A percentile compares a stretch with the other conserved stretches of the same genome.
phyloP scores from a whole-genome alignment of 2,797 vertebrate species.

The Toxotes lorentzi region DNA sequence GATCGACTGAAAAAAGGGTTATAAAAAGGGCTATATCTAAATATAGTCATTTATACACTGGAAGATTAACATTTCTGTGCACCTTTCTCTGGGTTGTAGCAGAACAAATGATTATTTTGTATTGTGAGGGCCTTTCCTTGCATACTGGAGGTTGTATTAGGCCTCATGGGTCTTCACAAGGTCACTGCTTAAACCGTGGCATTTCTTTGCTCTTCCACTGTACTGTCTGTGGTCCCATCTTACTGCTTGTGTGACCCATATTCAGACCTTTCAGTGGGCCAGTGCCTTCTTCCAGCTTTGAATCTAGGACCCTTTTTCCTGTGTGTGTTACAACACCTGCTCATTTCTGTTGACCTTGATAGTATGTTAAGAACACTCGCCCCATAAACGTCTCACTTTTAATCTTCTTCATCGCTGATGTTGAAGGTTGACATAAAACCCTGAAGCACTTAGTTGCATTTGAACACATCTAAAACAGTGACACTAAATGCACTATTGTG shows the following conservation, averaged over 20 bases:
- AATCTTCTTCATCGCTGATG: neutral
- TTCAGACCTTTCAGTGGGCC: constrained; percentile 18
- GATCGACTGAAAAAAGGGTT: constrained; percentile 29
- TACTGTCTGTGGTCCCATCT: constrained; percentile 63
- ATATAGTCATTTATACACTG: constrained; percentile 18
- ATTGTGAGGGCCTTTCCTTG: constrained; percentile 3
- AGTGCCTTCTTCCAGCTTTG: constrained; percentile 32
- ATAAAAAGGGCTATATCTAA: constrained; percentile 13
- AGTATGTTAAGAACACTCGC: neutral
- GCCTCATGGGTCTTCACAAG: constrained; percentile 25
- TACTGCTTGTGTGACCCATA: constrained; percentile 57
- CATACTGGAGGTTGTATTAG: constrained; percentile 11
- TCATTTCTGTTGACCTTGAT: constrained; percentile 31
- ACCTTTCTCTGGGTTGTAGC: constrained; percentile 49
- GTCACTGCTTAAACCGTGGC: constrained; percentile 41
- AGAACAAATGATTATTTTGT: constrained; percentile 18
- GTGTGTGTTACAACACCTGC: constrained; percentile 64
- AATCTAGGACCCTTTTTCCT: constrained; percentile 20
- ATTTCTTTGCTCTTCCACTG: constrained; percentile 43
- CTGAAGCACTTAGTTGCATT: constrained; percentile 21
- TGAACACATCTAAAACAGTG: constrained; percentile 22
- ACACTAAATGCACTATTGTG: constrained; percentile 14
- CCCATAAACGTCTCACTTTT: constrained; percentile 1
- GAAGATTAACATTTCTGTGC: constrained; percentile 37
- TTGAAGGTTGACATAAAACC: constrained; percentile 14